Evolutionary conservation across 2,797 vertebrate genomes (phyloP).

Genomic region (Aselliscus stoliczkanus): DNA sequence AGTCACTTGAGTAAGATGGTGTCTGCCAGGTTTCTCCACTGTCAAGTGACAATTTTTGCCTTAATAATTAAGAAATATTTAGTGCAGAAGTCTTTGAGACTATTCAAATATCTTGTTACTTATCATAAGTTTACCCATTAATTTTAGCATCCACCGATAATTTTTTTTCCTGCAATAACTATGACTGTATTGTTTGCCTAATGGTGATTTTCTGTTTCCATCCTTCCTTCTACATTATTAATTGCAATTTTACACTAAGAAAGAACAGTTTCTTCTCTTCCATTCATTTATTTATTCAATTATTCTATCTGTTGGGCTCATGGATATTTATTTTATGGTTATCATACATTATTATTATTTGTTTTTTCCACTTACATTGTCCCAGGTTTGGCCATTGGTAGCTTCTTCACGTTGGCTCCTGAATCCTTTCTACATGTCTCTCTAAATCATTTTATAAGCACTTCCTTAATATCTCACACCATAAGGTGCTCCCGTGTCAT

Average conservation of each 20-base stretch:
- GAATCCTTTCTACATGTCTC: background rate
- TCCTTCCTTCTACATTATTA: background rate
- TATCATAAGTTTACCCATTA: background rate
- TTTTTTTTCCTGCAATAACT: background rate
- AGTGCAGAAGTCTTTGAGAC: background rate
- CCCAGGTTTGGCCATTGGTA: background rate
- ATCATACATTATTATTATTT: background rate
- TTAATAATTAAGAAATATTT: background rate
- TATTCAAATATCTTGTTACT: background rate
- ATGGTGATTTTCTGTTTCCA: background rate
- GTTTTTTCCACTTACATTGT: background rate
- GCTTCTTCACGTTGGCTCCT: background rate
- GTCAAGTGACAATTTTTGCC: background rate
- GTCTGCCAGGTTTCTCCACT: background rate
- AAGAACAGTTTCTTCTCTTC: background rate
- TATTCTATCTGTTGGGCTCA: background rate
- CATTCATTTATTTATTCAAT: background rate
- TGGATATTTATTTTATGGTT: background rate
- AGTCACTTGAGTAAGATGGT: background rate
- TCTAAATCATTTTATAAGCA: background rate
- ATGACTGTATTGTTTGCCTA: background rate
- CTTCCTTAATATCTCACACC: background rate
- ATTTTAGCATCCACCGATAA: background rate
- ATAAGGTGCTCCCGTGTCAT: background rate
- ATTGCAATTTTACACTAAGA: background rate